Evolutionary conservation across 1,140 invertebrate species (phyloP).

Genomic region (Battus philenor): DNA sequence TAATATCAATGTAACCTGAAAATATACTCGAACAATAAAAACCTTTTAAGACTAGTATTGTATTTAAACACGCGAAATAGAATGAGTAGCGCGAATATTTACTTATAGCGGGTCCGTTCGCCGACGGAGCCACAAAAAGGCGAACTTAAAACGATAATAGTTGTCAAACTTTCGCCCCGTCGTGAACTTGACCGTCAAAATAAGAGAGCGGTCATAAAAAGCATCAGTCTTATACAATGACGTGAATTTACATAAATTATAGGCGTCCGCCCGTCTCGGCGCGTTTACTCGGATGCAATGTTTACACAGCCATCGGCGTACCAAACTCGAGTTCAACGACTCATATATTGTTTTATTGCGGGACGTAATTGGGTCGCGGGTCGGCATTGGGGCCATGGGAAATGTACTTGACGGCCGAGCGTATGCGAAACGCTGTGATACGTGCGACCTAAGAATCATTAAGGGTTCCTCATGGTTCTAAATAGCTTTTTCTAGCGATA

Average conservation of each 20-base stretch:
- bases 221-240: constrained; percentile 66
- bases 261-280: constrained; percentile 54
- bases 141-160: constrained; percentile 37
- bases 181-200: constrained; percentile 71
- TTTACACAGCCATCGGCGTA: constrained; percentile 54
- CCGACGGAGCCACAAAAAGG: too few species aligned
- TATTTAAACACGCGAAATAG: too few species aligned
- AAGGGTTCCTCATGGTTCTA: too few species aligned
- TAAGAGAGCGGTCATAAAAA: constrained; percentile 60
- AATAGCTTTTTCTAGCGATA: too few species aligned
- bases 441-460: not conserved
- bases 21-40: too few species aligned
- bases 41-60: too few species aligned
- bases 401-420: constrained; percentile 27
- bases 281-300: constrained; percentile 49
- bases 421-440: too few species aligned
- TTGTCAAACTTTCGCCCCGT: constrained; percentile 57
- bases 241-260: constrained; percentile 74
- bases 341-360: constrained; percentile 64
- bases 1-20: too few species aligned
- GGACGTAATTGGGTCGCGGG: constrained; percentile 64
- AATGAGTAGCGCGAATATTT: too few species aligned
- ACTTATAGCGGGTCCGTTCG: too few species aligned
- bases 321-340: constrained; percentile 61
- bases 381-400: constrained; percentile 35